Evolutionary conservation across 2,888 invertebrate species (phyloP), one percentile per base, ranked within the genome.

Genomic region (Tridacna crocea): DNA sequence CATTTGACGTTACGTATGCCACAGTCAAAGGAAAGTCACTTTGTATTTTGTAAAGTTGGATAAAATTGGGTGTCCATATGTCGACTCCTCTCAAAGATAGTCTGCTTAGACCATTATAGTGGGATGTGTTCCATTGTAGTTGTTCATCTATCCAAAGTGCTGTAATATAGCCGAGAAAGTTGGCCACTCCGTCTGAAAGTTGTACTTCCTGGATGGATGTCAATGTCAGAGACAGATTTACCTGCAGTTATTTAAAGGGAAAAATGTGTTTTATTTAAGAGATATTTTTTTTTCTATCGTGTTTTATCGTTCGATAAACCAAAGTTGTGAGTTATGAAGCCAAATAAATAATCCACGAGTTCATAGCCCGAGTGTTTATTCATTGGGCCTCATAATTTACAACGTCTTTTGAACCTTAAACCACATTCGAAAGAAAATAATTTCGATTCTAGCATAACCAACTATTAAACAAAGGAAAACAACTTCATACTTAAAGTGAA

Each of bases 21-120:
- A 66, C 11, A 3, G 27, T 13, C 17, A 46, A 0, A 17, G 66
- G 47, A 46, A 66, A 66, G 8, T 66, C n/a, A 13, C 36, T 36
- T n/a, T 66, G 66, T 36, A 66, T 66, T 19, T 36, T 26, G 36
- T 66, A 66, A n/a, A 46, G n/a, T n/a, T 66, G 66, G 11, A 36
- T 66, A 19, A 66, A 66, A n/a, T 46, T 66, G 0, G 66, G 66
- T n/a, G 66, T 66, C 66, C 66, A 66, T 66, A 66, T 46, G 36
- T 66, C 46, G 6, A n/a, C 17, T n/a, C 46, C 46, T n/a, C 36
- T 66, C n/a, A 66, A 19, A n/a, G 36, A 19, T 0, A 66, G 66
- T 66, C 46, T 15, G 17, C n/a, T 66, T 46, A 66, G 27, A 15
- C 66, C 66, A 11, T 46, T 66, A 46, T 66, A 66, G 0, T 66